Base-by-base conservation (phyloP, 2,888 invertebrate species). In the Meghimatium bilineatum region DNA sequence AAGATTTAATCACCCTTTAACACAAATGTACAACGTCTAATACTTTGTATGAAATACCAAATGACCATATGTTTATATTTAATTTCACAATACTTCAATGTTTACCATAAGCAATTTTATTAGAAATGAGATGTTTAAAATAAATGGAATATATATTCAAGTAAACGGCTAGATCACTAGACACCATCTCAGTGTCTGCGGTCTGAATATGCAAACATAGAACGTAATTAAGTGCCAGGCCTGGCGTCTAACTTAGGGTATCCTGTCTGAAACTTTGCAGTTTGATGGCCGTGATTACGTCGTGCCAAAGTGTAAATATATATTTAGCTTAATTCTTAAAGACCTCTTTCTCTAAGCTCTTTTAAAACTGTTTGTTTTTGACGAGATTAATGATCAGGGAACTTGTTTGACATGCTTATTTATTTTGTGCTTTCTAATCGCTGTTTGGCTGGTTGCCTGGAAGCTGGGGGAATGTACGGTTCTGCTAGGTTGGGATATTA, bases 281-380 rank as follows among this genome's bases (percentile, higher is more conserved):
- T 38, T 38, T 38, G 69, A 69, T 69, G 69, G 69, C 23, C 10
- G 69, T 38, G 69, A 69, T 69, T 69, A 69, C 36, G 69, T 36
- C 69, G 36, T 36, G 69, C 38, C 69, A 69, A 38, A 69, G 69
- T 38, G 69, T 69, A 69, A 69, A 20, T 69, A 69, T 69, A 69
- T 23, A 36, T 36, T 26, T 69, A 6, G 3, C 23, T 3, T 36
- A 36, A 69, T 69, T 36, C 69, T 69, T 20, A 20, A 34, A 69
- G 69, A 63, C n/a, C 60, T n/a, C n/a, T 69, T 38, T 38, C 36
- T 38, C 26, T 26, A 23, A 69, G 36, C 8, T 69, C 38, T 69
- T 26, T 63, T 63, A n/a, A 63, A 56, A 63, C n/a, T 8, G 26
- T n/a, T 63, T 63, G 60, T 63, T 63, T 6, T 63, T 63, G 20